phyloP scores from a whole-genome alignment of 2,888 invertebrate genomes.

The Dicyrtoma fusca region DNA sequence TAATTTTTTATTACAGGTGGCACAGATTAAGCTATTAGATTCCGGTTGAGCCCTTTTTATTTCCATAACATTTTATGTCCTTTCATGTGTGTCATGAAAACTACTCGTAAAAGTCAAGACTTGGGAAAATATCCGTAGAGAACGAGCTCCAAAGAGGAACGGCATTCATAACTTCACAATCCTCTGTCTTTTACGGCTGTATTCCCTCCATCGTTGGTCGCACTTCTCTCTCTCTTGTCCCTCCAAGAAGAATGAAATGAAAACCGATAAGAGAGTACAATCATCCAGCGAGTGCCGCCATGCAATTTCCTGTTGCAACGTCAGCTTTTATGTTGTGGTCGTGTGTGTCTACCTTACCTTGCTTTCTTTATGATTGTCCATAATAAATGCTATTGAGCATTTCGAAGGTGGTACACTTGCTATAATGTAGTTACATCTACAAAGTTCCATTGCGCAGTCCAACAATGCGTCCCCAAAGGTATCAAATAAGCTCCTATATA shows the following conservation, averaged over 20 bases:
- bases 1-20: no score
- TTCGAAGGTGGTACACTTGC: no score
- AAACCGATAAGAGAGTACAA: conserved; percentile 3
- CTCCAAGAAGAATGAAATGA: background rate
- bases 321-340: background rate
- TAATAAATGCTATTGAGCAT: background rate
- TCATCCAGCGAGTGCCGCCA: background rate
- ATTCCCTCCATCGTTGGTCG: background rate
- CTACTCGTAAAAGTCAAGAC: background rate
- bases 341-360: background rate
- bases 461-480: no score
- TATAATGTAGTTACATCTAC: no score
- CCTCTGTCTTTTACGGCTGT: background rate
- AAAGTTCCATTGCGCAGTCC: no score
- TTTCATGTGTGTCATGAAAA: background rate
- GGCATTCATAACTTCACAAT: background rate
- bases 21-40: no score
- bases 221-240: background rate
- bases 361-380: conserved; percentile 8
- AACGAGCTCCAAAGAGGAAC: background rate
- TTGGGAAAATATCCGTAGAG: background rate
- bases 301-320: conserved; percentile 16
- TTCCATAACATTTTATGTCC: background rate
- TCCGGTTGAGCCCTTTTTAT: background rate
- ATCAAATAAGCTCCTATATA: no score